These are phyloP conservation scores for Rallus limicola DNA, from an alignment of 2,113 vertebrate species.

Conservation along the genomic window DNA sequence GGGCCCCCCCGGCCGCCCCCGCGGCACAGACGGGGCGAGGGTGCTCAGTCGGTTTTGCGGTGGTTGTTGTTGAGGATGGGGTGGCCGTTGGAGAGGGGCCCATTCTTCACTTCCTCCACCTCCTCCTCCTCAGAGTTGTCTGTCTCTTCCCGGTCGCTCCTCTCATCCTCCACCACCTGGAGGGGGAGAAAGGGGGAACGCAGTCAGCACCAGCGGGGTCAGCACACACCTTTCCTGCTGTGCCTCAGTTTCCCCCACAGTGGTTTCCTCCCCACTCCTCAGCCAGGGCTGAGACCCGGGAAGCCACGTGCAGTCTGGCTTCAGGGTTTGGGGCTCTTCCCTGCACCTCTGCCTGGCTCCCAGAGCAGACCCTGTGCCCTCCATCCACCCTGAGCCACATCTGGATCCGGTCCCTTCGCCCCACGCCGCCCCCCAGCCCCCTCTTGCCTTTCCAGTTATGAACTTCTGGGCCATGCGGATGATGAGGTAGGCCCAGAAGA, in stretches of 20 bases:
- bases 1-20: neutral
- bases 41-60: conserved; percentile 80
- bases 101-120: conserved; percentile 75
- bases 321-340: neutral
- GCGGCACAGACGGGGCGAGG: neutral
- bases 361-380: accelerated
- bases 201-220: no score
- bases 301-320: accelerated
- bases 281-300: accelerated
- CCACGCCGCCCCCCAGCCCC: accelerated
- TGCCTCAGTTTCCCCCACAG: neutral
- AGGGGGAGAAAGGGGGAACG: neutral
- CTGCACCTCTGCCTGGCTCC: neutral
- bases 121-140: conserved; percentile 85
- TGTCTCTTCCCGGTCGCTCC: conserved; percentile 92
- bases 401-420: neutral
- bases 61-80: conserved; percentile 87
- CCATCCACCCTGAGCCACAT: neutral
- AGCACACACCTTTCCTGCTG: accelerated
- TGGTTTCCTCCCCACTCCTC: accelerated
- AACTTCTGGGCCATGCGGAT: conserved; percentile 92
- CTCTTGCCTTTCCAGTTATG: conserved; percentile 86
- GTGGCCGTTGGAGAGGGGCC: conserved; percentile 85
- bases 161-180: conserved; percentile 86
- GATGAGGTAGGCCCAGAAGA: conserved; percentile 96